These are phyloP conservation scores for Aporophyla nigra DNA, from an alignment of 2,888 invertebrate species.

Conservation along the genomic window DNA sequence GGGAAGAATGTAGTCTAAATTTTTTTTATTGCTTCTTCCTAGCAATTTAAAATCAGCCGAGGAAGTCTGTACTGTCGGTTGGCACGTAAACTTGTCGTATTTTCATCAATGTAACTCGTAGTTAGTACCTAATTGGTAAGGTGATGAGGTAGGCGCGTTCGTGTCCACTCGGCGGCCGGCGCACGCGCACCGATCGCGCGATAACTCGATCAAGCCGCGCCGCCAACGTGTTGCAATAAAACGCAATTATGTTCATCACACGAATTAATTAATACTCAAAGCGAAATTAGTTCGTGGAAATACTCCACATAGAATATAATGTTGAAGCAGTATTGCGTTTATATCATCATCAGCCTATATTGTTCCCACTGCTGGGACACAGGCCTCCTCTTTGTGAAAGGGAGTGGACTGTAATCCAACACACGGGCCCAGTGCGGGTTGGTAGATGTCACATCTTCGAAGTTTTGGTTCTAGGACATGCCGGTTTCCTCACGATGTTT, in stretches of 20 bases:
- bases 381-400: no score
- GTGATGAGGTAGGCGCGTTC: slow-evolving; percentile 65
- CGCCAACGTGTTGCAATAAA: slow-evolving; percentile 75
- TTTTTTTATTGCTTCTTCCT: background rate
- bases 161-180: slow-evolving; percentile 57
- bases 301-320: slow-evolving; percentile 35
- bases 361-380: no score
- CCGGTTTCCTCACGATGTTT: no score
- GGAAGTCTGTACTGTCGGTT: slow-evolving; percentile 17
- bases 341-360: no score
- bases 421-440: no score
- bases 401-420: no score
- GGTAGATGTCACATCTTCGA: no score
- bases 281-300: slow-evolving; percentile 71
- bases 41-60: slow-evolving; percentile 36
- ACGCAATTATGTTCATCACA: slow-evolving; percentile 76
- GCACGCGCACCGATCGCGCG: slow-evolving; percentile 70
- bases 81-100: slow-evolving; percentile 44
- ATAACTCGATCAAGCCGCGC: slow-evolving; percentile 72
- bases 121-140: slow-evolving; percentile 69
- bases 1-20: slow-evolving; percentile 33
- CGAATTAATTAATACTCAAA: slow-evolving; percentile 72
- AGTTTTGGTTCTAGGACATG: no score
- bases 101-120: slow-evolving; percentile 56
- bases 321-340: background rate